Evolutionary conservation across 1,140 invertebrate species (phyloP).

Genomic region (Semibalanus balanoides): DNA sequence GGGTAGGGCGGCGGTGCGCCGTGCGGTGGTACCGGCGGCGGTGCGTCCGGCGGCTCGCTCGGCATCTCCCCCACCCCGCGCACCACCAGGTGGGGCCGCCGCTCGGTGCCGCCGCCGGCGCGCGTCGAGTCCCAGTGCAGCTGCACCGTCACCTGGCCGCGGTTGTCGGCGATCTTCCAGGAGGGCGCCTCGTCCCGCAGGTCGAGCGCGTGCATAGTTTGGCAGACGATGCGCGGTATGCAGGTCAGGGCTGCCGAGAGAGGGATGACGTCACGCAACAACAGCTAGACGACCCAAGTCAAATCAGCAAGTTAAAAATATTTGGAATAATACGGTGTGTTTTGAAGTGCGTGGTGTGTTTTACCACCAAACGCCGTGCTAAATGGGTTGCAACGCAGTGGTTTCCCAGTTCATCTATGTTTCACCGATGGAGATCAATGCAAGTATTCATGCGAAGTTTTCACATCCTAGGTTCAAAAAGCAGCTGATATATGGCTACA

Average conservation of each 20-base stretch:
- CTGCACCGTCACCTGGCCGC: slow-evolving; percentile 29
- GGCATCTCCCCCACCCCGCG: background rate
- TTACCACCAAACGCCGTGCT: too few species aligned
- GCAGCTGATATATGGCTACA: too few species aligned
- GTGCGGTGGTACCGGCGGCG: background rate
- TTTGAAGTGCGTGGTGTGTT: too few species aligned
- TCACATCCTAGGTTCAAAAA: background rate
- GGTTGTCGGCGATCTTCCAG: slow-evolving; percentile 30
- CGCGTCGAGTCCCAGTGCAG: slow-evolving; percentile 24
- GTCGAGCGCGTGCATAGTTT: slow-evolving; percentile 83
- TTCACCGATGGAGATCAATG: too few species aligned
- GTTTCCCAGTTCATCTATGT: too few species aligned
- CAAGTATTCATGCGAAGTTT: too few species aligned
- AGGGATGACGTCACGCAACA: slow-evolving; percentile 16
- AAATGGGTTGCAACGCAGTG: too few species aligned
- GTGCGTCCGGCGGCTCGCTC: background rate
- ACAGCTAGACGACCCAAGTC: background rate
- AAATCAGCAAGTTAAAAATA: background rate
- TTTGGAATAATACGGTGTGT: too few species aligned
- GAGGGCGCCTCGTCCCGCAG: slow-evolving; percentile 69
- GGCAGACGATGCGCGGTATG: slow-evolving; percentile 90
- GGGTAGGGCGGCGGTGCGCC: background rate
- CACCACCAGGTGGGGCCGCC: background rate
- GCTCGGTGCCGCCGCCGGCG: background rate
- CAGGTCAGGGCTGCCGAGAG: slow-evolving; percentile 58